Conservation (phyloP, 2,797 vertebrate species). For the Manis crassicaudata region DNA sequence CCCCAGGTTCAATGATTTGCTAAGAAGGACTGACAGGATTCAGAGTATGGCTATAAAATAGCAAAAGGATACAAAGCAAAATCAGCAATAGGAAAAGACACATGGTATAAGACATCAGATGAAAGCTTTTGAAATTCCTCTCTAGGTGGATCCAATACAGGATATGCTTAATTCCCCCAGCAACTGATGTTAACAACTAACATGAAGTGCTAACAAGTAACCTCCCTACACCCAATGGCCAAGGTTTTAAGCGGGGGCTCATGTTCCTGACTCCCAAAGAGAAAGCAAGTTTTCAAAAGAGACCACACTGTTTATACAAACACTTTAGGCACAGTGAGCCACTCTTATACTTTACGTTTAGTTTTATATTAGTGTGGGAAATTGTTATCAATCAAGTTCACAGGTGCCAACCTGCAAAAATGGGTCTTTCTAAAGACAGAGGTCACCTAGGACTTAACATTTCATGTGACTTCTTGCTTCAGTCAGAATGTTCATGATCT, state of each 20-base stretch:
- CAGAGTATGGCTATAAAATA: not conserved
- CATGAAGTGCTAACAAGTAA: not conserved
- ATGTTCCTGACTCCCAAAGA: not conserved
- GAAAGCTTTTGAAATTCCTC: not conserved
- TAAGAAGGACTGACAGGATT: not conserved
- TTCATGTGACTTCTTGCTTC: not conserved
- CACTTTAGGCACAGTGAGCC: not conserved
- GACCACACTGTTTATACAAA: not conserved
- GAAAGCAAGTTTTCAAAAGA: not conserved
- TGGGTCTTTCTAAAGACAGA: not conserved
- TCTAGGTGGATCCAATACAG: not conserved
- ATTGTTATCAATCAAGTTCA: not conserved
- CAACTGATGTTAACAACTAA: not conserved
- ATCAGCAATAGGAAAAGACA: not conserved
- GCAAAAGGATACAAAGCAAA: not conserved
- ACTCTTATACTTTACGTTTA: not conserved
- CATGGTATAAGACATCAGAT: not conserved
- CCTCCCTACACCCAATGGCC: not conserved
- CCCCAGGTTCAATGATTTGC: not conserved
- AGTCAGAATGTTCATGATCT: not conserved
- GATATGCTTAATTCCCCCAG: not conserved
- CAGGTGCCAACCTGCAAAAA: not conserved
- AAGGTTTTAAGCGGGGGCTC: not conserved
- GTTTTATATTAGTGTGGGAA: not conserved
- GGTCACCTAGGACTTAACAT: not conserved